These are phyloP conservation scores for Rhincodon typus DNA, from an alignment of 2,797 vertebrate genomes.

Conservation along the genomic window DNA sequence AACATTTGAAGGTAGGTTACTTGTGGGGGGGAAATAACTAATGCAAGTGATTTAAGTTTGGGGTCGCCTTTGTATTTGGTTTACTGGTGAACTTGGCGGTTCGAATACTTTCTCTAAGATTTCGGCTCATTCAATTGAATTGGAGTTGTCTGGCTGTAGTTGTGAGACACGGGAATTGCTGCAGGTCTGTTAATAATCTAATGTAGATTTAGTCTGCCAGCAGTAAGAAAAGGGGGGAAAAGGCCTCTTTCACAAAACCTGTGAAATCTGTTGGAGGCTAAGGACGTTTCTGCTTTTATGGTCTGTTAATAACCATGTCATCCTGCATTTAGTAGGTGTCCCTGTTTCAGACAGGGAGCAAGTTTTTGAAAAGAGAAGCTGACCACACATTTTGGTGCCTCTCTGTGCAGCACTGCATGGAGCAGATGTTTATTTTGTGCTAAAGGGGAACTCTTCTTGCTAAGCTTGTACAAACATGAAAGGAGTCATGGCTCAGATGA, in stretches of 20 bases:
- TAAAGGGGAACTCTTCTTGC: conserved; percentile 70
- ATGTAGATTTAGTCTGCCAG: conserved; percentile 76
- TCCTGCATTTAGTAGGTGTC: conserved; percentile 73
- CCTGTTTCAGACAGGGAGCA: conserved; percentile 66
- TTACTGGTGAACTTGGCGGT: conserved; percentile 63
- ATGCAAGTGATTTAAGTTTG: conserved; percentile 55
- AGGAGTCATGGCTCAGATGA: conserved; percentile 73
- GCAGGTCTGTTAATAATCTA: conserved; percentile 75
- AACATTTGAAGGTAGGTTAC: conserved; percentile 90
- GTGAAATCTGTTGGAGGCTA: conserved; percentile 76
- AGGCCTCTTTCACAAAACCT: conserved; percentile 63
- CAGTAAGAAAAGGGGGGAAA: conserved; percentile 66
- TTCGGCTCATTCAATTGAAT: conserved; percentile 62
- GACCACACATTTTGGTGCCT: conserved; percentile 69
- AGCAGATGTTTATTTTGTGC: conserved; percentile 78
- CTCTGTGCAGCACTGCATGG: conserved; percentile 67
- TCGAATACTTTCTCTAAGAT: conserved; percentile 66
- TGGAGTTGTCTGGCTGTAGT: conserved; percentile 66
- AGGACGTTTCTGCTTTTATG: conserved; percentile 68
- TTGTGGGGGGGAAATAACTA: conserved; percentile 59
- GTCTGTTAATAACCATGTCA: conserved; percentile 71
- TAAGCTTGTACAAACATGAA: conserved; percentile 72
- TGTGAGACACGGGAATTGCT: conserved; percentile 62
- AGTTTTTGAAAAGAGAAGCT: conserved; percentile 71
- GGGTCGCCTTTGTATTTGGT: conserved; percentile 59